Percentiles rank a stretch among this genome's conserved stretches.
Evolutionary conservation across 2,797 vertebrate species (phyloP).

Genomic region (Poecilia picta): DNA sequence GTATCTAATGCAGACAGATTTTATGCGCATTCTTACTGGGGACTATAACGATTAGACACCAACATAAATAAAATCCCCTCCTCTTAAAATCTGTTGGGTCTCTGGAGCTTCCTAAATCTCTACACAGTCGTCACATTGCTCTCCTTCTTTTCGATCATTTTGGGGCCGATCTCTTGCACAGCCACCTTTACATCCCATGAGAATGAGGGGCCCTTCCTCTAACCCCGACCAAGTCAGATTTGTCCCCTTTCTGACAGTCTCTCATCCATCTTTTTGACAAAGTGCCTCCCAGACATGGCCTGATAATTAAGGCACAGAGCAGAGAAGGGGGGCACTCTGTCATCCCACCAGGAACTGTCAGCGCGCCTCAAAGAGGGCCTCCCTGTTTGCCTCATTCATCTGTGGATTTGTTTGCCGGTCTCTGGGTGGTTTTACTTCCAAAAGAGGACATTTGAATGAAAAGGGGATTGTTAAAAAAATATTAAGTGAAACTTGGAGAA

Average conservation of each 20-base stretch:
- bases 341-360: constrained; percentile 72
- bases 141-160: constrained; percentile 41
- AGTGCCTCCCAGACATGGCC: constrained; percentile 74
- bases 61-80: background rate
- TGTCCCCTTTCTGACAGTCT: constrained; percentile 65
- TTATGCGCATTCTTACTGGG: background rate
- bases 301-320: constrained; percentile 80
- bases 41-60: background rate
- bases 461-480: constrained; percentile 17
- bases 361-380: constrained; percentile 51
- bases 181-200: constrained; percentile 49
- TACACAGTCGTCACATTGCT: background rate
- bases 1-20: background rate
- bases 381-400: constrained; percentile 69
- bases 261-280: constrained; percentile 82
- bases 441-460: constrained; percentile 34
- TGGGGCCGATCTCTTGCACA: constrained; percentile 13
- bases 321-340: constrained; percentile 71
- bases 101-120: background rate
- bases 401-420: constrained; percentile 49
- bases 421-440: constrained; percentile 37
- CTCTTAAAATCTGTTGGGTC: background rate
- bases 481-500: background rate
- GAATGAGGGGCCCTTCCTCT: constrained; percentile 62
- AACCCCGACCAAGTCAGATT: constrained; percentile 69